Evolutionary conservation across 2,797 vertebrate genomes (phyloP).

Genomic region (Pantherophis alleghaniensis): DNA sequence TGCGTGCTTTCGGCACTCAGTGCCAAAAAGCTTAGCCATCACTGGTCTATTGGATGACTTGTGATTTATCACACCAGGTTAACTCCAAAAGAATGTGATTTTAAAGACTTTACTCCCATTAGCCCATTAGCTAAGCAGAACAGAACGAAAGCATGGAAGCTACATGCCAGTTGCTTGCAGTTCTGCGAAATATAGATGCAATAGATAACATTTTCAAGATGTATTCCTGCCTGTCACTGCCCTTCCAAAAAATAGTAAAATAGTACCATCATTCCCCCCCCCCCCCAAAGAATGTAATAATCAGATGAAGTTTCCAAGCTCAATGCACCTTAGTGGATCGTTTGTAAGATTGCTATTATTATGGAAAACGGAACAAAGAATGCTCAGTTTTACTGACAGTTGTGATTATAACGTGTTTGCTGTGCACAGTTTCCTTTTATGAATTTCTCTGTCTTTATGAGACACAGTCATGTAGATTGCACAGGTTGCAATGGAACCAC

Average conservation of each 20-base stretch:
- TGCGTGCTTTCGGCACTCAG: too few relatives aligned
- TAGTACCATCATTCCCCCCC: neutral
- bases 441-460: slow-evolving; percentile 20
- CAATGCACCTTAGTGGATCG: slow-evolving; percentile 27
- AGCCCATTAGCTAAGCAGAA: neutral
- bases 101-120: neutral
- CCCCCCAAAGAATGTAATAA: slow-evolving; percentile 7
- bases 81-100: neutral
- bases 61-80: neutral
- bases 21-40: too few relatives aligned
- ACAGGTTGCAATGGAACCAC: neutral
- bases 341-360: slow-evolving; percentile 38
- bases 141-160: neutral
- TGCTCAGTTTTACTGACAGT: slow-evolving; percentile 38
- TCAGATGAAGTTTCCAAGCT: slow-evolving; percentile 35
- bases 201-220: neutral
- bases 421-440: slow-evolving; percentile 28
- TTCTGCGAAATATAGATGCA: neutral
- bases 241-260: slow-evolving; percentile 21
- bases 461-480: neutral
- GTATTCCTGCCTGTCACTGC: neutral
- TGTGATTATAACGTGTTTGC: slow-evolving; percentile 43
- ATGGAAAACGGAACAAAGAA: slow-evolving; percentile 33
- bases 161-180: too few relatives aligned
- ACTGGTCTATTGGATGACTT: too few relatives aligned